Percentiles rank a stretch among this genome's conserved stretches.
phyloP scores from a whole-genome alignment of 2,888 invertebrate species.

The Anticlea derivata region DNA sequence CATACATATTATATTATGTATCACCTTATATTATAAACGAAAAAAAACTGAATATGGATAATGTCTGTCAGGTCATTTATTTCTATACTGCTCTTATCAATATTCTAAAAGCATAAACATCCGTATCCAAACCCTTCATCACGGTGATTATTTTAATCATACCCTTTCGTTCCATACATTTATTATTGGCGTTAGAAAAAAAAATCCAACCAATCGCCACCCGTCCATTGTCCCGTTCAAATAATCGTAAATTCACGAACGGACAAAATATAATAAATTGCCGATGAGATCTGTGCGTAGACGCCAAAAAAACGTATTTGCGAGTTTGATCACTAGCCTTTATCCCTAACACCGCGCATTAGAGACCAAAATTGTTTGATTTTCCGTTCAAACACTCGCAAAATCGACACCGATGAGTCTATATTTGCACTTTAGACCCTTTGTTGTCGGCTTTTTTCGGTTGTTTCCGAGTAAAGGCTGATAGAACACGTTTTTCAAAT shows the following conservation, averaged over 20 bases:
- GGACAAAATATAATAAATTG: constrained; percentile 84
- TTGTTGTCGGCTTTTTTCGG: constrained; percentile 81
- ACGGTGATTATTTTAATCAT: constrained; percentile 39
- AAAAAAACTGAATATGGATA: no score
- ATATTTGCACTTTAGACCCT: constrained; percentile 81
- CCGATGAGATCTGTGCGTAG: constrained; percentile 80
- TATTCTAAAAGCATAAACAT: constrained; percentile 22
- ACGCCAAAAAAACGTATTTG: constrained; percentile 50
- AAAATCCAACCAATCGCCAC: constrained; percentile 71
- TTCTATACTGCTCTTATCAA: constrained; percentile 2
- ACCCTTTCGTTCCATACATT: constrained; percentile 56
- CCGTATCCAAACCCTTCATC: constrained; percentile 35
- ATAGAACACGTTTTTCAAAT: constrained; percentile 85
- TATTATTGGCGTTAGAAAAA: constrained; percentile 76
- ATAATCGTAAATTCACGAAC: constrained; percentile 81
- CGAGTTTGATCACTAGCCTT: constrained; percentile 23
- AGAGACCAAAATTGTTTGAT: constrained; percentile 49
- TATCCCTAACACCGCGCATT: constrained; percentile 34
- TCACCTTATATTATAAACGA: no score
- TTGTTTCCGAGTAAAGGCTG: constrained; percentile 81
- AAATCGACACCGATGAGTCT: constrained; percentile 60
- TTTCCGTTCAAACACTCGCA: constrained; percentile 33
- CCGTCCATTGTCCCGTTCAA: constrained; percentile 75
- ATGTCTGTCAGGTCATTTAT: no score
- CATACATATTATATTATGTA: no score